phyloP scores from a whole-genome alignment of 2,797 vertebrate genomes.

The Xenopus petersii region DNA sequence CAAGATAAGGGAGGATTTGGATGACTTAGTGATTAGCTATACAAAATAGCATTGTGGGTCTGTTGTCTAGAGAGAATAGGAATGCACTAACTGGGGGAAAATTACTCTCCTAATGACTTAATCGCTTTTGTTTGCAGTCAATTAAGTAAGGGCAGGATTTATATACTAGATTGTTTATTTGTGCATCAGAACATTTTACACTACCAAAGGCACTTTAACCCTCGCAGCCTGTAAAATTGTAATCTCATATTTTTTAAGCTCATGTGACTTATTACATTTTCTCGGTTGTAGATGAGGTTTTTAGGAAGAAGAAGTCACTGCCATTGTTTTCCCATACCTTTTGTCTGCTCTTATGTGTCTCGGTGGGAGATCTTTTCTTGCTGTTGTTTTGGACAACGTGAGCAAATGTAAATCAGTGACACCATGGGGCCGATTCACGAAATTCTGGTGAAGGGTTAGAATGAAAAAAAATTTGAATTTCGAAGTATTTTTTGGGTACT shows the following conservation, averaged over 20 bases:
- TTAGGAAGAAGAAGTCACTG: no score
- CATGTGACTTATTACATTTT: no score
- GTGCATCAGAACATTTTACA: background rate
- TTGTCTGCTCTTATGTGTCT: slow-evolving; percentile 4
- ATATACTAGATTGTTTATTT: slow-evolving; percentile 14
- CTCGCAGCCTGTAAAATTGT: no score
- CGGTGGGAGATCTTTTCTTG: slow-evolving; percentile 2
- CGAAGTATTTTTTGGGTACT: no score
- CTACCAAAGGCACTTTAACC: no score
- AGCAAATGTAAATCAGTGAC: slow-evolving; percentile 15
- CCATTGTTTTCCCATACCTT: no score
- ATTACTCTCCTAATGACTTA: slow-evolving; percentile 33
- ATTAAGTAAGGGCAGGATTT: slow-evolving; percentile 38
- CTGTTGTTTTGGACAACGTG: slow-evolving; percentile 6
- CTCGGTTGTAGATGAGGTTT: no score
- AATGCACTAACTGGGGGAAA: slow-evolving; percentile 27
- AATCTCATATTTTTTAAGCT: no score
- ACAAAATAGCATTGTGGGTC: slow-evolving; percentile 31
- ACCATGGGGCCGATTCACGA: no score
- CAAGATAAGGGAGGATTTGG: slow-evolving; percentile 32
- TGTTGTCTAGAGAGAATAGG: slow-evolving; percentile 28
- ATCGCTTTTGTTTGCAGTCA: slow-evolving; percentile 29
- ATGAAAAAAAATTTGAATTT: no score
- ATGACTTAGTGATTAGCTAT: slow-evolving; percentile 36
- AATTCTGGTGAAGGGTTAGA: no score